Evolutionary conservation across 2,113 vertebrate species (phyloP), one percentile per base, ranked within the genome.

Genomic region (Scomber scombrus): DNA sequence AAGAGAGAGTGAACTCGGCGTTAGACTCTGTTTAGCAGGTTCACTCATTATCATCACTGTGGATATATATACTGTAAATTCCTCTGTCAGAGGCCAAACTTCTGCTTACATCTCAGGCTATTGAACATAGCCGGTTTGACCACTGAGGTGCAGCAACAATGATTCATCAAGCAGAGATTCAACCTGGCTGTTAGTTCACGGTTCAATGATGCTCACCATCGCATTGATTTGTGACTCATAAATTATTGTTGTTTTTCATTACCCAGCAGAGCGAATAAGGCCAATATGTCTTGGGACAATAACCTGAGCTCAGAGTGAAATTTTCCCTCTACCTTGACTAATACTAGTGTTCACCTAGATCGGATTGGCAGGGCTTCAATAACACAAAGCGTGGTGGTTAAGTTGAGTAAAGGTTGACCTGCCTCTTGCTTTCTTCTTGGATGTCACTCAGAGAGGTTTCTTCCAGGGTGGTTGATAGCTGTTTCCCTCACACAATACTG

Each of bases 211-310:
- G 81, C 82, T 78, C 63, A 61, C 76, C 71, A 73, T 81, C 40
- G 6, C 68, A 85, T 78, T 81, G 90, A 92, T 85, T 88, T 77
- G 77, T 89, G 84, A 88, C 85, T 89, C 85, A 82, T 82, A 80
- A 86, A 81, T 89, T 84, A 87, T 87, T 88, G 86, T 87, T 49
- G 29, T 87, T 91, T 26, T 89, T 92, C 88, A 83, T 90, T 85
- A 71, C 80, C 58, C 77, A 62, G 83, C 85, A 57, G 26, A 71
- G 73, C 31, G 23, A 75, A 81, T 73, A 58, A 63, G 64, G 79
- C 49, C 46, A 31, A 73, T 60, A 72, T 71, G 80, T 80, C 75
- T 60, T 57, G 64, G 80, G 84, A 78, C 75, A 81, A 80, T 75
- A 86, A 80, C 71, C 78, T 40, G 63, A 81, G 76, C 77, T 75